Evolutionary conservation across 2,113 vertebrate genomes (phyloP).

Genomic region (Azemiops feae): DNA sequence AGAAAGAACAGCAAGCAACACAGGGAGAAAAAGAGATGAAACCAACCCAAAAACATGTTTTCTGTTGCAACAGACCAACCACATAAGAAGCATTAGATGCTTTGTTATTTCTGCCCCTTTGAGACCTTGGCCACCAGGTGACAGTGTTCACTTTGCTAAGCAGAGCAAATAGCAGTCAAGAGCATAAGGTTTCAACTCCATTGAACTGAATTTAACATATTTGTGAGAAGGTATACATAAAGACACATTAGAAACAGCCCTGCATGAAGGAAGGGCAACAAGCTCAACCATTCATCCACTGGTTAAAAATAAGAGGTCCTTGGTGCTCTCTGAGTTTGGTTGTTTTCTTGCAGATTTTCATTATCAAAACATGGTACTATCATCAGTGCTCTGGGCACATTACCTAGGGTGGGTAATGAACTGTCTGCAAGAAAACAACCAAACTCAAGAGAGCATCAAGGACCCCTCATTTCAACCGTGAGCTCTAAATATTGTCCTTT

Average conservation of each 20-base stretch:
- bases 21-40: background rate
- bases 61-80: background rate
- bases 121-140: background rate
- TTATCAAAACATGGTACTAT: background rate
- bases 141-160: background rate
- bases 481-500: background rate
- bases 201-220: background rate
- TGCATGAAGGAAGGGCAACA: background rate
- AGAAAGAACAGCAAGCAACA: background rate
- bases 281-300: background rate
- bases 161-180: background rate
- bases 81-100: background rate
- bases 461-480: background rate
- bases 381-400: background rate
- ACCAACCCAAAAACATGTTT: background rate
- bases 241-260: background rate
- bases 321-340: background rate
- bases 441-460: background rate
- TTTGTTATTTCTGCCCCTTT: background rate
- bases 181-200: background rate
- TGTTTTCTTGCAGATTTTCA: background rate
- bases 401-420: background rate
- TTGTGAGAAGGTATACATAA: background rate
- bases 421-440: background rate
- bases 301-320: background rate